Evolutionary conservation across 1,140 invertebrate species (phyloP).

Genomic region (Colletes latitarsis): DNA sequence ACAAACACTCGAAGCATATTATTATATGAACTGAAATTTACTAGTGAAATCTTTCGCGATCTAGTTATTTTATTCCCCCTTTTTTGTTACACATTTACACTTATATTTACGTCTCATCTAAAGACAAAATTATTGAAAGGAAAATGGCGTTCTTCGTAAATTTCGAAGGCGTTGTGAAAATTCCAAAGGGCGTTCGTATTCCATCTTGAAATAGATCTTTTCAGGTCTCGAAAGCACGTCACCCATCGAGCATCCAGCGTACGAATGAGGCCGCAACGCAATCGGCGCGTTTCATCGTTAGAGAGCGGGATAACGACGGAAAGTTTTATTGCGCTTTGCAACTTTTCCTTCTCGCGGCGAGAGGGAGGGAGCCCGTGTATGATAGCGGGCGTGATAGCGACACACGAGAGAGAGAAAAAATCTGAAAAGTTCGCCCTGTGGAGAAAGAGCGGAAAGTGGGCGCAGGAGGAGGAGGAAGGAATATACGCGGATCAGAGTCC

Average conservation of each 20-base stretch:
- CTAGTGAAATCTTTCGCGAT: too few relatives aligned
- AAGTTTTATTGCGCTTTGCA: constrained; percentile 62
- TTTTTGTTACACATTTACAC: too few relatives aligned
- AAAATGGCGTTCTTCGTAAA: background rate
- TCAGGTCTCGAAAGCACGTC: background rate
- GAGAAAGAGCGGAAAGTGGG: constrained; percentile 40
- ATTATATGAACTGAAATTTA: too few relatives aligned
- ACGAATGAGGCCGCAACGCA: constrained; percentile 17
- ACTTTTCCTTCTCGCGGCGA: constrained; percentile 59
- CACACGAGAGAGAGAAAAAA: constrained; percentile 61
- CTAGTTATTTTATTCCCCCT: too few relatives aligned
- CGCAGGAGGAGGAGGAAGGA: constrained; percentile 61
- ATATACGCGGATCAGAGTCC: constrained; percentile 60
- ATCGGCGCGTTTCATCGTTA: constrained; percentile 30
- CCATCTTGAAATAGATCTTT: background rate
- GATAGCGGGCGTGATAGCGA: constrained; percentile 51
- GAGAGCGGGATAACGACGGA: constrained; percentile 28
- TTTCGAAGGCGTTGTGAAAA: too few relatives aligned
- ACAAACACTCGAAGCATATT: too few relatives aligned
- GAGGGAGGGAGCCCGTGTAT: constrained; percentile 47
- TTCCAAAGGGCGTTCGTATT: too few relatives aligned
- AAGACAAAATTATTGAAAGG: too few relatives aligned
- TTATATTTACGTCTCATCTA: too few relatives aligned
- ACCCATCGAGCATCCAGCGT: constrained; percentile 13
- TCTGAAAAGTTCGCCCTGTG: constrained; percentile 40